These are phyloP conservation scores for Sebastes vulpes DNA, from an alignment of 2,797 vertebrate genomes.

Conservation along the genomic window DNA sequence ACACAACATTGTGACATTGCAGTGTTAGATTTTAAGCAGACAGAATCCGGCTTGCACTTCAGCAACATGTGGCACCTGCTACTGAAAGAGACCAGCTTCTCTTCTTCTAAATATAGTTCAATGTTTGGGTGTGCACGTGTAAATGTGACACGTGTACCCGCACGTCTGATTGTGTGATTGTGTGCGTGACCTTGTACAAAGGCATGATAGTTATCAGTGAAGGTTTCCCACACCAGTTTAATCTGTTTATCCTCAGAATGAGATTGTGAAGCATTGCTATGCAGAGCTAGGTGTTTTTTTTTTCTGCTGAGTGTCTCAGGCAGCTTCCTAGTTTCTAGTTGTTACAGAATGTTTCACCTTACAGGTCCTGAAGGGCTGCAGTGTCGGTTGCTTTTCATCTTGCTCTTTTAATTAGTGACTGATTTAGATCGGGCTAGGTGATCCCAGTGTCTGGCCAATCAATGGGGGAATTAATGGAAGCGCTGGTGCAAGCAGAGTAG, in stretches of 20 bases:
- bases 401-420: constrained; percentile 83
- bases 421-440: constrained; percentile 82
- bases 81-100: constrained; percentile 4
- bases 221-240: constrained; percentile 64
- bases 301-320: constrained; percentile 29
- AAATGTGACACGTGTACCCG: not conserved
- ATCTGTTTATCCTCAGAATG: constrained; percentile 70
- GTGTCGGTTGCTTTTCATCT: constrained; percentile 78
- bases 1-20: constrained; percentile 23
- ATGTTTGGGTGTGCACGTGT: not conserved
- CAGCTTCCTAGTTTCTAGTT: constrained; percentile 52
- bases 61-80: constrained; percentile 36
- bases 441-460: constrained; percentile 80
- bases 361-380: constrained; percentile 71
- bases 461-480: constrained; percentile 80
- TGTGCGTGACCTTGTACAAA: constrained; percentile 61
- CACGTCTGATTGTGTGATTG: not conserved
- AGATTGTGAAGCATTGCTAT: constrained; percentile 68
- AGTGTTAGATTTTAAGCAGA: constrained; percentile 26
- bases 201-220: constrained; percentile 39
- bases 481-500: constrained; percentile 56
- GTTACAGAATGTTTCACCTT: constrained; percentile 73
- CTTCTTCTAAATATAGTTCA: not conserved
- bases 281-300: constrained; percentile 44
- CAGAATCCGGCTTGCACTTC: constrained; percentile 7